Evolutionary conservation across 23 tunicate species (phyloP), one percentile per base, ranked within the genome.

Genomic region (Aplidium turbinatum): DNA sequence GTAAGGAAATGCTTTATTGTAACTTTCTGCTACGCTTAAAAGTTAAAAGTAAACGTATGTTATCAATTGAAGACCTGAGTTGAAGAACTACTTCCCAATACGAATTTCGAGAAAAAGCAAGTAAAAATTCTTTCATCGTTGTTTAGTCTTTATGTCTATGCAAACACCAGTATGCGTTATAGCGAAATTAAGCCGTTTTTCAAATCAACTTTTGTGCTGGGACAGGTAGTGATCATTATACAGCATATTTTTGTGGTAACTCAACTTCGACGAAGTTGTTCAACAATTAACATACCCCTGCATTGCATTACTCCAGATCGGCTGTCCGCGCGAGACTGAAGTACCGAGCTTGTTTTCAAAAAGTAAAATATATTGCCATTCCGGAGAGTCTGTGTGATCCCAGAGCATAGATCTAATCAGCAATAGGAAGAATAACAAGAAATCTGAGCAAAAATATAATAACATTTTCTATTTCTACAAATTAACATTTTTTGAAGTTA

Each of bases 311-410:
- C 23, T n/a, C 28, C 71, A 1, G 83, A 35, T 25, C 70, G 42
- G 62, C 85, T 80, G 38, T 47, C 40, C 29, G 1, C 32, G 0
- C 42, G 46, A 7, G 69, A 3, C 42, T 38, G 57, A 1, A 69
- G 42, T 4, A 31, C 45, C 31, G 78, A 65, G 33, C 82, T 40
- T 0, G 94, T 87, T 55, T 74, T 80, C 21, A 87, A 63, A 55
- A 87, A 85, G 53, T 72, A 87, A 67, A 87, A 87, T 30, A 25
- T 32, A 33, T 40, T 67, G 31, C 86, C 86, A 23, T 67, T 50
- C 2, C 68, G 42, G 18, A 53, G 4, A 3, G 72, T 68, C 27
- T 42, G 20, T 23, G 86, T 57, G 22, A 75, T 38, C 40, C 94
- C 94, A 29, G 72, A 27, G 68, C 94, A 87, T 11, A 87, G 38